These are phyloP conservation scores for Hypotaenidia philippensis DNA, from an alignment of 2,797 vertebrate genomes.

Conservation along the genomic window DNA sequence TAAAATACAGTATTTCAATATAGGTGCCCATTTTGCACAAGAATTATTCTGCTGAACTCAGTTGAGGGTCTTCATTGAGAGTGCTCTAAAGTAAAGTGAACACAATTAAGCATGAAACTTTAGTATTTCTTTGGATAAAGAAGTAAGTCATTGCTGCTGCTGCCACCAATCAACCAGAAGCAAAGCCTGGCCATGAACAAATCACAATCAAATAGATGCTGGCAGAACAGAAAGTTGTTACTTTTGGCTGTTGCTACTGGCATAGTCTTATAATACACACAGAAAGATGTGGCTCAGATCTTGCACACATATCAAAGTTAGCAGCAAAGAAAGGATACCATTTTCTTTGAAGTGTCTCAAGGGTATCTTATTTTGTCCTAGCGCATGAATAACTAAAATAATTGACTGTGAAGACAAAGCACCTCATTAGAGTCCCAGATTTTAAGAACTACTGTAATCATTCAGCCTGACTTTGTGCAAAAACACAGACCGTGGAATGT, in stretches of 20 bases:
- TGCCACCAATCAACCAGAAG: not conserved
- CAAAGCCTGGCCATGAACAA: not conserved
- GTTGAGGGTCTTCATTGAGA: not conserved
- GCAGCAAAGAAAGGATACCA: not conserved
- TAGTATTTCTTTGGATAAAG: not conserved
- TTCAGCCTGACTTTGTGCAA: not conserved
- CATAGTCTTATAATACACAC: not conserved
- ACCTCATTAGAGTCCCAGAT: not conserved
- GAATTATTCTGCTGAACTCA: not conserved
- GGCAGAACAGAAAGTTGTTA: not conserved
- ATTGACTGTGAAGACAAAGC: not conserved
- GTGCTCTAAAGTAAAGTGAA: not conserved
- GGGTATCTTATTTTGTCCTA: not conserved
- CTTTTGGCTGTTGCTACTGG: not conserved
- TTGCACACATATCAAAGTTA: not conserved
- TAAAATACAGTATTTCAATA: not conserved
- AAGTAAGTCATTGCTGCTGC: not conserved
- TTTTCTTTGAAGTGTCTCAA: not conserved
- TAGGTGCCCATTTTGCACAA: not conserved
- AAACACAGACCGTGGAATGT: not conserved
- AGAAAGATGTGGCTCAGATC: not conserved
- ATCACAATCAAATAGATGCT: not conserved
- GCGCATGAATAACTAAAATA: not conserved
- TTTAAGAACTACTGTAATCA: not conserved
- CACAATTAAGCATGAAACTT: not conserved